Conservation (phyloP, 1,140 invertebrate species). For the Trichoplusia ni region DNA sequence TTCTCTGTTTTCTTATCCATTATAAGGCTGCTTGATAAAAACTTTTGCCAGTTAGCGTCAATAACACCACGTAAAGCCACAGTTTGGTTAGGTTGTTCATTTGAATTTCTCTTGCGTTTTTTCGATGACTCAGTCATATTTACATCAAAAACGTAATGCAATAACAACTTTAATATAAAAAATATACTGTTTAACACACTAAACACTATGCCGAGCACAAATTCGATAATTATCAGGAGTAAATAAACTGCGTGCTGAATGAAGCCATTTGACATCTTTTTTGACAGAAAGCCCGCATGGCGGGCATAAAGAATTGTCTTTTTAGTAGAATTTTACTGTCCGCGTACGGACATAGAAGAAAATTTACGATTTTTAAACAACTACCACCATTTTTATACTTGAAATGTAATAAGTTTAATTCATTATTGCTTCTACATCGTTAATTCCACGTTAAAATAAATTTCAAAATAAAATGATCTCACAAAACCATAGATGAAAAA, state of each 20-base stretch:
- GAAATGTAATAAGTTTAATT: too few relatives aligned
- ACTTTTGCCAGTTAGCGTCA: conserved; percentile 75
- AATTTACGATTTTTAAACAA: too few relatives aligned
- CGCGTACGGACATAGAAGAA: too few relatives aligned
- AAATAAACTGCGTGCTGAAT: conserved; percentile 43
- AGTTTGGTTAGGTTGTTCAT: conserved; percentile 50
- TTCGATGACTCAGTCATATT: conserved; percentile 65
- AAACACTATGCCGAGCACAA: conserved; percentile 45
- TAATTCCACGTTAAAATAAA: too few relatives aligned
- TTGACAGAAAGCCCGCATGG: conserved; percentile 33
- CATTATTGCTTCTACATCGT: too few relatives aligned
- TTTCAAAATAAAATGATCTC: too few relatives aligned
- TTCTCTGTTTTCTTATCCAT: conserved; percentile 59
- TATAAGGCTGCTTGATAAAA: conserved; percentile 59
- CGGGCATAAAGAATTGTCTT: not conserved
- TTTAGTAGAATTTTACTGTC: too few relatives aligned
- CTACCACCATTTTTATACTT: too few relatives aligned
- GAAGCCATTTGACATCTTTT: conserved; percentile 54
- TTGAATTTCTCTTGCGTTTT: conserved; percentile 53
- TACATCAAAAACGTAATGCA: conserved; percentile 48
- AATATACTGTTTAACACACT: conserved; percentile 28
- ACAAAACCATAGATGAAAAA: too few relatives aligned
- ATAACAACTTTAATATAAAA: conserved; percentile 40
- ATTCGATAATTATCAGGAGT: conserved; percentile 47
- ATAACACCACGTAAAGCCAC: conserved; percentile 54